Percentiles rank a stretch among this genome's conserved stretches.
Evolutionary conservation across 2,113 vertebrate species (phyloP).

Genomic region (Cromileptes altivelis): DNA sequence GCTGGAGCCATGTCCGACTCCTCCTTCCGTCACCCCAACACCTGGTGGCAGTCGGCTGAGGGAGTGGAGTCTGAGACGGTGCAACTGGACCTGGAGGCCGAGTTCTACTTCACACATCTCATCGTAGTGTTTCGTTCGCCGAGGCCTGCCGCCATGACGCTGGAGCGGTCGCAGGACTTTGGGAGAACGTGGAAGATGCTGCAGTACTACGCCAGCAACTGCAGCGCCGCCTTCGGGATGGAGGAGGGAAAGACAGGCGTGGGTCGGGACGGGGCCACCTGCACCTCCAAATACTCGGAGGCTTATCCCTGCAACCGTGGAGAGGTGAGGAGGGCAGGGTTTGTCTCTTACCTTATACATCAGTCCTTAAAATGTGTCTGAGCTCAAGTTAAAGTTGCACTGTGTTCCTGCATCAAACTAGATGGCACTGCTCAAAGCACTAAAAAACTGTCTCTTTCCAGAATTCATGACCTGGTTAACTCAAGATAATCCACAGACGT

Average conservation of each 20-base stretch:
- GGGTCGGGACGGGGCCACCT: conserved; percentile 84
- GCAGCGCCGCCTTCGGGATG: conserved; percentile 88
- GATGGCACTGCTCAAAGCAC: too few species aligned
- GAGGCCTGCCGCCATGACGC: conserved; percentile 92
- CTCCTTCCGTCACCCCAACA: conserved; percentile 92
- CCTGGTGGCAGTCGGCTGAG: conserved; percentile 96
- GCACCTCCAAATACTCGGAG: conserved; percentile 94
- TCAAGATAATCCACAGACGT: too few species aligned
- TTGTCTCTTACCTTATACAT: background rate
- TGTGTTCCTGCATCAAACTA: too few species aligned
- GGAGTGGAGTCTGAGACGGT: conserved; percentile 87
- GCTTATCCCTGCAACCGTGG: conserved; percentile 93
- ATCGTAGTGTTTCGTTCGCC: conserved; percentile 96
- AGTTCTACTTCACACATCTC: conserved; percentile 97
- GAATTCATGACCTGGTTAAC: too few species aligned
- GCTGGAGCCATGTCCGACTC: conserved; percentile 95
- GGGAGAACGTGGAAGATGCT: conserved; percentile 92
- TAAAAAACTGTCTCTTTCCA: too few species aligned
- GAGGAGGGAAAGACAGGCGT: conserved; percentile 77
- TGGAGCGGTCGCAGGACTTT: conserved; percentile 96
- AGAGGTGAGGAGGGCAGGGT: conserved; percentile 87
- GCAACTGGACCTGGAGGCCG: conserved; percentile 92
- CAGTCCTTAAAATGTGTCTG: too few species aligned
- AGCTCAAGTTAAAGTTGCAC: too few species aligned
- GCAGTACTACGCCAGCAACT: conserved; percentile 93